Base-by-base conservation (phyloP, 1,140 invertebrate species). In the Pomacea maculata region DNA sequence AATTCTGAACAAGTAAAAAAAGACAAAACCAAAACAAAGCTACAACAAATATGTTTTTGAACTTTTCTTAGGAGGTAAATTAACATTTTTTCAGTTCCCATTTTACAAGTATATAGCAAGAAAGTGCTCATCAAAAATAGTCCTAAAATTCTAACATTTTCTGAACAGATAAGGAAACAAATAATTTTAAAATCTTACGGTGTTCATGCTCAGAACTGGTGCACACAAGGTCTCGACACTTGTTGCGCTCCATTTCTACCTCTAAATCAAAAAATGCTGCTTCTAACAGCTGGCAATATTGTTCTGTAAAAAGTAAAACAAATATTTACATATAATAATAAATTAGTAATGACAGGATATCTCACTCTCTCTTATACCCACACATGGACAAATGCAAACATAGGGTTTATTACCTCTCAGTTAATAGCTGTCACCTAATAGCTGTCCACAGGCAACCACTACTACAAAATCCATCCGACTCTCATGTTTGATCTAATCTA, bases 261-360 rank as follows among this genome's bases (percentile, higher is more conserved):
- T 98, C 97, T 55, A 97, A 90, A 88, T 97, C 95, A 91, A 98
- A 98, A 90, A 98, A 98, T 87, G 95, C 92, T 81, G 95, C 94
- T 86, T 95, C 95, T 45, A 97, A 87, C 74, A 64, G 71, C 81
- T 84, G 75, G 17, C 80, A 78, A 52, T 78, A 78, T 54, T 78
- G 77, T 54, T 78, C 77, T 78, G 77, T 29, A 71, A 57, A 25
- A 52, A 17, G n/a, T 68, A 17, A 71, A 29, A 70, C 10, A 21
- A 29, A 71, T 71, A 21, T 71, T 29, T 21, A 71, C 34, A 45
- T 45, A 45, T 45, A 45, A 45, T 45, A 45, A 4, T 45, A 45
- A 45, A 4, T 45, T 45, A 45, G 34, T 45, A 45, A 6, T 45
- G 34, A 45, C 34, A 45, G 34, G 34, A 45, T 45, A 45, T 45